Conservation (phyloP, 2,797 vertebrate species). For the Thamnophis elegans region DNA sequence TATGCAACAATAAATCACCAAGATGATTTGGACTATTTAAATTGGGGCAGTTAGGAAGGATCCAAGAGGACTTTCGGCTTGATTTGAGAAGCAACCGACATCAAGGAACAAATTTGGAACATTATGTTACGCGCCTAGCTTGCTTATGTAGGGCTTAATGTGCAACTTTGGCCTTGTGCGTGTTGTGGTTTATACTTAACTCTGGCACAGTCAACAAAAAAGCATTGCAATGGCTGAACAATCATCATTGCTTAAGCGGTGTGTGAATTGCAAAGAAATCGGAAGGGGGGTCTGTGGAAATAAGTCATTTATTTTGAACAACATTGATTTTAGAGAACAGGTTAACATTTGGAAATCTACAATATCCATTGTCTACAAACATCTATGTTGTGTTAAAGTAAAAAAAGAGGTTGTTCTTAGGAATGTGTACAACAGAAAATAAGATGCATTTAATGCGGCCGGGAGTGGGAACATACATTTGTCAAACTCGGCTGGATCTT, state of each 20-base stretch:
- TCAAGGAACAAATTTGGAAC: not conserved
- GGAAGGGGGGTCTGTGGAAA: not conserved
- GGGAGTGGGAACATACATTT: not conserved
- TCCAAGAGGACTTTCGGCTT: not conserved
- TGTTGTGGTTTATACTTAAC: not conserved
- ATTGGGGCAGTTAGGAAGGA: not conserved
- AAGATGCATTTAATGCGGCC: not conserved
- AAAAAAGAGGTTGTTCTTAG: constrained; percentile 10
- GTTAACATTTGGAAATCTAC: constrained; percentile 23
- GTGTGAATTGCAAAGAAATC: constrained; percentile 7
- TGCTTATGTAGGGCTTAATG: not conserved
- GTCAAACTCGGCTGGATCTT: not conserved
- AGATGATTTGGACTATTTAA: not conserved
- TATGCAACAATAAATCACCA: not conserved
- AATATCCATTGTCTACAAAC: constrained; percentile 18
- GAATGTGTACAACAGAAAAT: constrained; percentile 14
- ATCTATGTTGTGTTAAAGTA: constrained; percentile 10
- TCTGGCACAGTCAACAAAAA: not conserved
- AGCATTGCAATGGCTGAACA: not conserved
- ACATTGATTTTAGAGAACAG: not conserved
- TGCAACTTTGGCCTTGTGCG: not conserved
- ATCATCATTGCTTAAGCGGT: not conserved
- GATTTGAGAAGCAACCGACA: not conserved
- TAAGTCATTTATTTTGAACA: constrained; percentile 29
- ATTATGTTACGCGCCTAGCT: not conserved